Base-by-base conservation (phyloP, 2,888 invertebrate species). In the Chorisops tibialis region DNA sequence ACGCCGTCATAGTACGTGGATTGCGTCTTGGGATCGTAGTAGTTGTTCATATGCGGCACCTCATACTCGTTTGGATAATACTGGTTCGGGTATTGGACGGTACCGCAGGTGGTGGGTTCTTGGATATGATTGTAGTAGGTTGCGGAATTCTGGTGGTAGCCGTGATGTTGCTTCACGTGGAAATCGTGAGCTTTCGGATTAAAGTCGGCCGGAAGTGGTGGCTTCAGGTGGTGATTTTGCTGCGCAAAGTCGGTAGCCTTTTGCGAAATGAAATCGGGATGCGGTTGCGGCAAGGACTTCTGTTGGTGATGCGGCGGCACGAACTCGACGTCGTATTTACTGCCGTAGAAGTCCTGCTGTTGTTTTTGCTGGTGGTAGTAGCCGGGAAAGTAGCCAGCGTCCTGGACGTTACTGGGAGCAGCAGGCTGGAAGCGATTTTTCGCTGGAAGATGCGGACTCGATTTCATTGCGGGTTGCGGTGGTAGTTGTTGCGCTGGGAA, bases 291-390 rank as follows among this genome's bases (percentile, higher is more conserved):
- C 14, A 67, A 19, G 49, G 61, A 64, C 62, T 62, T 69, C 69
- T 69, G 68, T 49, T 70, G 74, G n/a, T 68, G 66, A n/a, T n/a
- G n/a, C n/a, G n/a, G n/a, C 21, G 68, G 69, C 24, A 68, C 56
- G 54, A 73, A 72, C 68, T 72, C 77, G 65, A 74, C 73, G 47
- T 78, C 78, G 66, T 77, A 78, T 66, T 77, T 78, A 61, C 75
- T 75, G 63, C 76, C 78, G 63, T 76, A 77, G 4, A 77, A 77
- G 59, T 75, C 75, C 16, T 66, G 65, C 11, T 72, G 48, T 60
- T 68, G 68, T 12, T 64, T 49, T 11, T 68, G 68, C 49, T 65
- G 68, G 18, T 68, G 68, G 24, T 67, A 67, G 70, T 77, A 77
- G 54, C 74, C 75, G 12, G 73, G 71, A 62, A 73, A 76, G 61